Evolutionary conservation across 2,113 vertebrate genomes (phyloP).

Genomic region (Tautogolabrus adspersus): DNA sequence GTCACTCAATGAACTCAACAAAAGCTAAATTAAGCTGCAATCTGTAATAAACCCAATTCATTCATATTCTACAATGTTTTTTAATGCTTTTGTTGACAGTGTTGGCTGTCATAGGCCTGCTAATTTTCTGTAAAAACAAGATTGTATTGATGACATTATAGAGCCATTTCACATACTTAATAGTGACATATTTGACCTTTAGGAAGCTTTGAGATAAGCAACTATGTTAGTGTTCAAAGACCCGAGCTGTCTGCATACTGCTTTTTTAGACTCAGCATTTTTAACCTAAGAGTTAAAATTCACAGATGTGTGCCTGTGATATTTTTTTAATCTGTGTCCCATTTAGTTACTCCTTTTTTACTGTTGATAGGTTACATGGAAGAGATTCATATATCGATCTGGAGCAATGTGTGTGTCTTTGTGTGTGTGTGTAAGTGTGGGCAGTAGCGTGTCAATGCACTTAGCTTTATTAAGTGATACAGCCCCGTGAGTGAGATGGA

Average conservation of each 20-base stretch:
- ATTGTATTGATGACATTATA: constrained; percentile 17
- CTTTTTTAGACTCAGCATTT: neutral
- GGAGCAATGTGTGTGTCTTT: neutral
- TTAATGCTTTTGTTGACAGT: neutral
- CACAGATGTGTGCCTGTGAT: neutral
- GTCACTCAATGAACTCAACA: too few species aligned
- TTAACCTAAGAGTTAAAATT: neutral
- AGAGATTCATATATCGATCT: constrained; percentile 29
- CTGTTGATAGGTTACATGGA: neutral
- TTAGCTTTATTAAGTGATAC: constrained; percentile 76
- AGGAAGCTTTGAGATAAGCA: constrained; percentile 2
- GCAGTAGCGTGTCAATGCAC: constrained; percentile 50
- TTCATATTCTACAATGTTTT: too few species aligned
- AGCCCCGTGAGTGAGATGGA: constrained; percentile 48
- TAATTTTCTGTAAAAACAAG: neutral
- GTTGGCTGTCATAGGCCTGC: neutral
- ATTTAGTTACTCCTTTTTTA: neutral
- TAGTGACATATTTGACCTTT: constrained; percentile 22
- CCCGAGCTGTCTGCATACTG: neutral
- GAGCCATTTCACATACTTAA: neutral
- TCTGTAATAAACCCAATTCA: too few species aligned
- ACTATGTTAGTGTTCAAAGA: neutral
- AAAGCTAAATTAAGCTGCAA: too few species aligned
- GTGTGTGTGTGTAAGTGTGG: constrained; percentile 20
- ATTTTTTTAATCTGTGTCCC: neutral